Evolutionary conservation across 2,113 vertebrate genomes (phyloP), one percentile per base, ranked within the genome.

Genomic region (Silurus asotus): DNA sequence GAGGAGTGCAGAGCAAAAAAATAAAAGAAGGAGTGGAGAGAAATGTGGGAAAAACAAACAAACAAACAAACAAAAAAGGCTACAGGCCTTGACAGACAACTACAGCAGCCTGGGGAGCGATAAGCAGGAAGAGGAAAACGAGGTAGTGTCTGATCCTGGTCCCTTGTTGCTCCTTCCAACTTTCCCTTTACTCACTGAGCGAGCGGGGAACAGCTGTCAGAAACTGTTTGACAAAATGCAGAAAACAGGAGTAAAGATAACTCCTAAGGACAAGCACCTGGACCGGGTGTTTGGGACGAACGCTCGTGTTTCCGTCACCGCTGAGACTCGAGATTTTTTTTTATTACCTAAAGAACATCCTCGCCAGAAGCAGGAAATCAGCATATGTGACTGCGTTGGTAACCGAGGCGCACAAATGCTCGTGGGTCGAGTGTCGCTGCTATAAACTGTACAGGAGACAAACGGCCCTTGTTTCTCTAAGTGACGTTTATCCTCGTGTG

Each of bases 111-210:
- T 25, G 55, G 87, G 88, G 84, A 88, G 56, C 15, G 55, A 80
- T 28, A 37, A n/a, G 72, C 62, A 53, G 8, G 65, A 48, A 56
- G 28, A 69, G 77, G 77, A 51, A 37, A 81, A 78, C 77, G 83
- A 72, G 55, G 51, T 83, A 77, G 72, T 65, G 78, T 86, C 83
- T 90, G 89, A 90, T 84, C 89, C 79, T 58, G 28, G 55, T 88
- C 82, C 82, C 85, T 28, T 5, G 72, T n/a, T 64, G 76, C 80
- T 83, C 75, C 51, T 65, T 61, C 74, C 81, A 75, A 76, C 85
- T 82, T 86, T 79, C 83, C 17, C 61, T 82, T 65, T 51, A 77
- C 76, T 80, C 45, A 59, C 56, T 9, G 53, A 88, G 37, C 37
- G 4, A 69, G 59, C 70, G 49, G 59, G 37, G 83, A 76, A 86